These are phyloP conservation scores for Sesamia inferens DNA, from an alignment of 2,888 invertebrate species.

Conservation along the genomic window DNA sequence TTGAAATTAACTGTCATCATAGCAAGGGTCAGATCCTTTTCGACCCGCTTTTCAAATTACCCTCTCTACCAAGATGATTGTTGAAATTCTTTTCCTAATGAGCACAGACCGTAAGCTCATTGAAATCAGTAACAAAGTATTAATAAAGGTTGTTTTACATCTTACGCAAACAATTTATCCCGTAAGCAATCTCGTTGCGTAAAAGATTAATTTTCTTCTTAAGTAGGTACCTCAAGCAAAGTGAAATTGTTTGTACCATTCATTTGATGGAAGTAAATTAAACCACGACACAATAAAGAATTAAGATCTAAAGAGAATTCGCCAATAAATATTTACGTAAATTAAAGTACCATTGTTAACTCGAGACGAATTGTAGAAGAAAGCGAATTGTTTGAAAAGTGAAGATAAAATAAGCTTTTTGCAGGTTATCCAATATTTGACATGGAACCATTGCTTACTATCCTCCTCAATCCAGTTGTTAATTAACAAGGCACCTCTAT, in stretches of 20 bases:
- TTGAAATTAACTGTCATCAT: neutral
- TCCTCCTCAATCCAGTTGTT: neutral
- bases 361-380: conserved; percentile 6
- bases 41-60: neutral
- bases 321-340: conserved; percentile 51
- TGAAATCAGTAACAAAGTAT: conserved; percentile 31
- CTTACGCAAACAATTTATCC: conserved; percentile 41
- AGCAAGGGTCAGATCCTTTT: neutral
- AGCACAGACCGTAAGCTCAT: conserved; percentile 21
- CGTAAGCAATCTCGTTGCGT: conserved; percentile 31
- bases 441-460: neutral
- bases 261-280: conserved; percentile 57
- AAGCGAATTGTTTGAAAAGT: neutral
- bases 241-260: conserved; percentile 52
- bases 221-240: conserved; percentile 38
- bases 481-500: neutral
- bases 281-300: conserved; percentile 51
- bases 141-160: conserved; percentile 37
- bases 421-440: neutral
- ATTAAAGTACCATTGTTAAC: conserved; percentile 47
- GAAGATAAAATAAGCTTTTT: neutral
- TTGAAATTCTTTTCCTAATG: conserved; percentile 18
- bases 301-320: conserved; percentile 50
- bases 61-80: too few species aligned
- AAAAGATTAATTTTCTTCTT: conserved; percentile 48